Evolutionary conservation across 2,888 invertebrate species (phyloP).

Genomic region (Dryomyza anilis): DNA sequence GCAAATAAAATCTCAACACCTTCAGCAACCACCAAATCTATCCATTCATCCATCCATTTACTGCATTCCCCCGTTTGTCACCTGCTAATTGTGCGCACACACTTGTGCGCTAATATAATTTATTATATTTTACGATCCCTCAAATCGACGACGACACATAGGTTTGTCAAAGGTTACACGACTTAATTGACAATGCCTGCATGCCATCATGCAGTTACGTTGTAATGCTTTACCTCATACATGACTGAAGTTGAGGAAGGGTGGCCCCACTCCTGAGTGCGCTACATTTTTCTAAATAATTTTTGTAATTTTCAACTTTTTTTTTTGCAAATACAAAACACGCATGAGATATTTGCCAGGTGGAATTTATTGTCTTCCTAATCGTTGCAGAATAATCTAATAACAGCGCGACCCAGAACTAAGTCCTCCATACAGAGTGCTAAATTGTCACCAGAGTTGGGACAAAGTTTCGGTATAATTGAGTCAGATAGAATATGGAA

Average conservation of each 20-base stretch:
- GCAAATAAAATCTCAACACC: too few relatives aligned
- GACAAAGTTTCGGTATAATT: constrained; percentile 2
- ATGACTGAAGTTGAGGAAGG: too few relatives aligned
- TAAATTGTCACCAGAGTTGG: constrained; percentile 31
- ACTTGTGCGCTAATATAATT: constrained; percentile 14
- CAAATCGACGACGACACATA: too few relatives aligned
- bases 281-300: neutral
- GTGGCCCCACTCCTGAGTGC: neutral
- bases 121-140: constrained; percentile 6
- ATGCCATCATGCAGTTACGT: neutral
- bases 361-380: constrained; percentile 59
- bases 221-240: too few relatives aligned
- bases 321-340: constrained; percentile 34
- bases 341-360: constrained; percentile 58
- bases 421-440: neutral
- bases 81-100: constrained; percentile 15
- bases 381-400: constrained; percentile 60
- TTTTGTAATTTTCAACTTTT: neutral
- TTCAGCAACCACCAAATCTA: too few relatives aligned
- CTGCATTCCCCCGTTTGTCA: neutral
- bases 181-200: constrained; percentile 17
- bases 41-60: neutral
- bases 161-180: constrained; percentile 20
- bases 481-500: constrained; percentile 19
- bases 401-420: constrained; percentile 42